These are phyloP conservation scores for Apis florea DNA, from an alignment of 1,140 invertebrate genomes.

Conservation along the genomic window DNA sequence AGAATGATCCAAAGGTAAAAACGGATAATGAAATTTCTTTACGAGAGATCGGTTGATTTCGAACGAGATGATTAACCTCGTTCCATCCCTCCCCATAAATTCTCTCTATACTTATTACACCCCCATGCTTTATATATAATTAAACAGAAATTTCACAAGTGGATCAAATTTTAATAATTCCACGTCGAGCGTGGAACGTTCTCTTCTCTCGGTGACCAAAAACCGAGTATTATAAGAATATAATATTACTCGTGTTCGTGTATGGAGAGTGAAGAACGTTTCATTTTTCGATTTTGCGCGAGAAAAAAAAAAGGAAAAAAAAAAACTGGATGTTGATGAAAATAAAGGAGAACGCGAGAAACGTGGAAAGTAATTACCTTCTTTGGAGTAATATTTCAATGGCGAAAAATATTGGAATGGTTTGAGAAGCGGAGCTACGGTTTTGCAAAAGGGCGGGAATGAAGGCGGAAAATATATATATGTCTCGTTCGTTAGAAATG, in stretches of 20 bases:
- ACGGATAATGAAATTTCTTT: slow-evolving; percentile 51
- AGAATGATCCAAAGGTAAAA: slow-evolving; percentile 18
- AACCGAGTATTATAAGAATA: not conserved
- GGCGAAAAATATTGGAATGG: not conserved
- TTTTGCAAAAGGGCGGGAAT: no score
- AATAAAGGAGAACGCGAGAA: no score
- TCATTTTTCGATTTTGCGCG: not conserved
- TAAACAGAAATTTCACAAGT: not conserved
- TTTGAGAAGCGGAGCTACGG: no score
- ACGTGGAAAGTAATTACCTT: no score
- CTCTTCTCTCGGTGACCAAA: not conserved
- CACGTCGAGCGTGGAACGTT: no score
- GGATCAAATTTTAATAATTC: slow-evolving; percentile 36
- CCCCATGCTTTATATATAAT: slow-evolving; percentile 11
- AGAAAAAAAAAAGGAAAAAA: no score
- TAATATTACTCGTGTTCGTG: not conserved
- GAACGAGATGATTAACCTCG: slow-evolving; percentile 24
- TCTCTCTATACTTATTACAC: not conserved
- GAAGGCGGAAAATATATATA: not conserved
- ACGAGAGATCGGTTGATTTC: slow-evolving; percentile 24
- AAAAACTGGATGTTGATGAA: no score
- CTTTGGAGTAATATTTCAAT: not conserved
- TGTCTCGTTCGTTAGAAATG: not conserved
- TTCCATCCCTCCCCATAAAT: slow-evolving; percentile 5
- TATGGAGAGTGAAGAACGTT: no score